phyloP scores from a whole-genome alignment of 2,888 invertebrate species.

The Cordilura impudica region DNA sequence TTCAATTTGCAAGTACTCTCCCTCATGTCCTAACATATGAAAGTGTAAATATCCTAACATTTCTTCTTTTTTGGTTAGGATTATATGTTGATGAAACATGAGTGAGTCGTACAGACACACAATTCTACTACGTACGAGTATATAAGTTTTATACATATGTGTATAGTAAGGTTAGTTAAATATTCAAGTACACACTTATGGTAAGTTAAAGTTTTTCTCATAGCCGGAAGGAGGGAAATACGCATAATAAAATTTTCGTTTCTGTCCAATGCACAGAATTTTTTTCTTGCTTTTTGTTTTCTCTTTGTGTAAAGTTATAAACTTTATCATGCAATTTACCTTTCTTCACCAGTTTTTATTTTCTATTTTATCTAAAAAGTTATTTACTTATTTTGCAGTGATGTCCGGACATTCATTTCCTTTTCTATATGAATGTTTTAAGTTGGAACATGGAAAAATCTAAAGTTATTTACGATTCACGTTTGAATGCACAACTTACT shows the following conservation, averaged over 20 bases:
- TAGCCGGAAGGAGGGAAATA: constrained; percentile 34
- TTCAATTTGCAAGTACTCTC: no score
- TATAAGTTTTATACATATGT: no score
- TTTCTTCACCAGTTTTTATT: constrained; percentile 2
- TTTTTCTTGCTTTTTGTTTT: constrained; percentile 18
- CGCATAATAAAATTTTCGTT: constrained; percentile 32
- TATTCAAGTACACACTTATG: background rate
- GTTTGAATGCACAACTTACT: constrained; percentile 56
- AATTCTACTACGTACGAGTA: no score
- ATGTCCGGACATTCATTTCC: constrained; percentile 40
- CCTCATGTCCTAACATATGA: no score
- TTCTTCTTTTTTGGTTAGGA: no score
- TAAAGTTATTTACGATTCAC: constrained; percentile 65
- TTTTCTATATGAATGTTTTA: constrained; percentile 21
- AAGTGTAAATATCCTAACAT: no score
- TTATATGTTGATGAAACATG: no score
- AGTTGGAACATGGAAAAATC: constrained; percentile 27
- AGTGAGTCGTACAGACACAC: no score
- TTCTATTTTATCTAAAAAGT: constrained; percentile 17
- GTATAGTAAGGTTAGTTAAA: no score
- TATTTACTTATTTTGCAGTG: constrained; percentile 18
- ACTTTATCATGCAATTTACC: constrained; percentile 34
- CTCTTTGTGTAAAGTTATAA: constrained; percentile 37
- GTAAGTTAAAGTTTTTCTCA: background rate
- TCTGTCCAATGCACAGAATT: constrained; percentile 9